These are phyloP conservation scores for Oryzias javanicus DNA, from an alignment of 2,113 vertebrate species.

Conservation along the genomic window DNA sequence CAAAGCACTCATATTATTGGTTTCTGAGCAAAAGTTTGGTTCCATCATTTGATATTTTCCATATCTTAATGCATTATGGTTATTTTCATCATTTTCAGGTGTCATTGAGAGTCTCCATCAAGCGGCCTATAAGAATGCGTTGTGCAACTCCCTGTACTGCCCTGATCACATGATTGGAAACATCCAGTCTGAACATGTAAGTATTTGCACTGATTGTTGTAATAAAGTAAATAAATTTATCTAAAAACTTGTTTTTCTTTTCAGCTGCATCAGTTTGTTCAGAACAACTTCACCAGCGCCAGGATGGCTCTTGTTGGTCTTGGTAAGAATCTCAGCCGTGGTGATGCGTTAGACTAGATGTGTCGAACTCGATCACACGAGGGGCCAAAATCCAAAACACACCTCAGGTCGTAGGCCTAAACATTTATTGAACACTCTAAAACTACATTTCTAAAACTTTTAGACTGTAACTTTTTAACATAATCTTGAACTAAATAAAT, in stretches of 20 bases:
- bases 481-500: no score
- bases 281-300: conserved; percentile 84
- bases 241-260: neutral
- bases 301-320: conserved; percentile 95
- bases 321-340: conserved; percentile 75
- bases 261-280: conserved; percentile 77
- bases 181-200: conserved; percentile 87
- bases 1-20: no score
- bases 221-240: neutral
- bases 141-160: conserved; percentile 92
- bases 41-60: neutral
- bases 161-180: conserved; percentile 88
- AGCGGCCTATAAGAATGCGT: conserved; percentile 86
- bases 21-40: no score
- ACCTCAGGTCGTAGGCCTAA: no score
- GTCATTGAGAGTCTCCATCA: conserved; percentile 88
- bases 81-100: conserved; percentile 63
- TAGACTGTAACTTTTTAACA: no score
- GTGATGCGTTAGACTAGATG: no score
- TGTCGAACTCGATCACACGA: no score
- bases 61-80: neutral
- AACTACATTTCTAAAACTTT: no score
- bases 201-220: neutral
- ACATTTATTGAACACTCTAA: no score
- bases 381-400: no score